Percentiles rank a stretch among this genome's conserved stretches.
phyloP scores from a whole-genome alignment of 2,888 invertebrate genomes.

The Germaria angustata region DNA sequence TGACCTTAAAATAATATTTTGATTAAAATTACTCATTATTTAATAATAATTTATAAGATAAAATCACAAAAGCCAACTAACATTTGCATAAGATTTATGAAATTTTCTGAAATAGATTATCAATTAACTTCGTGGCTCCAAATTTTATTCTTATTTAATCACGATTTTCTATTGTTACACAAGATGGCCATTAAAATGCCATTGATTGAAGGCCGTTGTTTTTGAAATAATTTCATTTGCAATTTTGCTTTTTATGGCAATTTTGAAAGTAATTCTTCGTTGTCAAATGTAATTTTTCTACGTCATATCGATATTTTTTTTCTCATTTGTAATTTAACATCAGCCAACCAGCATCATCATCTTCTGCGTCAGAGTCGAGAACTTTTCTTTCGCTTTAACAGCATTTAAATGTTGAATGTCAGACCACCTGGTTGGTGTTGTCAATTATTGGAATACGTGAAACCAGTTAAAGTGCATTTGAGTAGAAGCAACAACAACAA shows the following conservation, averaged over 20 bases:
- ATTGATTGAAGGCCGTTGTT: slow-evolving; percentile 25
- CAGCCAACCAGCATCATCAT: slow-evolving; percentile 1
- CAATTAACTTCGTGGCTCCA: no score
- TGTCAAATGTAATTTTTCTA: slow-evolving; percentile 44
- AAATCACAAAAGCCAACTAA: no score
- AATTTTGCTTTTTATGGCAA: neutral
- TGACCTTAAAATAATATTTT: no score
- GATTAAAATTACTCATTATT: no score
- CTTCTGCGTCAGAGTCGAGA: neutral
- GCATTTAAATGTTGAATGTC: slow-evolving; percentile 67
- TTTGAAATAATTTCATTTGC: neutral
- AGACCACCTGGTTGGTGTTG: slow-evolving; percentile 65
- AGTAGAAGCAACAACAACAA: neutral
- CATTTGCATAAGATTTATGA: no score
- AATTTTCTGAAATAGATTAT: no score
- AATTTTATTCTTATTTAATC: neutral
- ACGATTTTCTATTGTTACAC: slow-evolving; percentile 37
- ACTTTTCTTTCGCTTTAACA: slow-evolving; percentile 45
- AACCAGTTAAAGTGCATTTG: slow-evolving; percentile 53
- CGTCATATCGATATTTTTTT: slow-evolving; percentile 64
- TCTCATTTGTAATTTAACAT: slow-evolving; percentile 56
- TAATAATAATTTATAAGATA: neutral
- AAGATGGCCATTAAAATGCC: neutral
- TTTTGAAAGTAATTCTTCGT: slow-evolving; percentile 41
- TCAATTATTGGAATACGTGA: slow-evolving; percentile 61